Evolutionary conservation across 1,140 invertebrate genomes (phyloP).

Genomic region (Adoxophyes honmai): DNA sequence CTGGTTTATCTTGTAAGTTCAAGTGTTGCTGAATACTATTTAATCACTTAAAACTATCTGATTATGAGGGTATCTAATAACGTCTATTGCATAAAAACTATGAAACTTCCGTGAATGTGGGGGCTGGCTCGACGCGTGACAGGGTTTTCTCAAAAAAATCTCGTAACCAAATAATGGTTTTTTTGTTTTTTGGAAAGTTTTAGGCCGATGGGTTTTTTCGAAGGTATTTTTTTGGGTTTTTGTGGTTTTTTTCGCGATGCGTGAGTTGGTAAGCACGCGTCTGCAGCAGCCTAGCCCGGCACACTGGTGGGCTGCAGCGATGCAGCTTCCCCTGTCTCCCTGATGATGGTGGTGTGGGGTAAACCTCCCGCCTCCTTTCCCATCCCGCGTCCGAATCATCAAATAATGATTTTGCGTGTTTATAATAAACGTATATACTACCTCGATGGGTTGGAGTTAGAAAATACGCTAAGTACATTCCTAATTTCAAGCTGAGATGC

Average conservation of each 20-base stretch:
- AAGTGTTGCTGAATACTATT: slow-evolving; percentile 76
- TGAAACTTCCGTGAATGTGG: slow-evolving; percentile 60
- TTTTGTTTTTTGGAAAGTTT: slow-evolving; percentile 37
- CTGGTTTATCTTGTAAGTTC: slow-evolving; percentile 64
- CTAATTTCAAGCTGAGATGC: too few relatives aligned
- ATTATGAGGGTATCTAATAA: slow-evolving; percentile 71
- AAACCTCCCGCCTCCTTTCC: slow-evolving; percentile 32
- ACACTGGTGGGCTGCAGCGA: slow-evolving; percentile 67
- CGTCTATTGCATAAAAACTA: slow-evolving; percentile 74
- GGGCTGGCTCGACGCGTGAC: slow-evolving; percentile 68
- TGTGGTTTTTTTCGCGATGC: slow-evolving; percentile 54
- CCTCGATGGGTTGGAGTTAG: too few relatives aligned
- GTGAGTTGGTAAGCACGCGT: slow-evolving; percentile 72
- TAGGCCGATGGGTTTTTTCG: slow-evolving; percentile 55
- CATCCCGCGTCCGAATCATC: slow-evolving; percentile 71
- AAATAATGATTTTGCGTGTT: slow-evolving; percentile 75
- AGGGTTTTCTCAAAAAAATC: slow-evolving; percentile 60
- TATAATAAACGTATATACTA: slow-evolving; percentile 51
- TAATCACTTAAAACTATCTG: slow-evolving; percentile 71
- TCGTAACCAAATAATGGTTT: slow-evolving; percentile 55
- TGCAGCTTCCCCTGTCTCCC: slow-evolving; percentile 48
- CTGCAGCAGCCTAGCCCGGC: slow-evolving; percentile 62
- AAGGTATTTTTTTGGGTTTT: slow-evolving; percentile 33
- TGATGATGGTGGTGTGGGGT: slow-evolving; percentile 47
- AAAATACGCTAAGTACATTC: too few relatives aligned